phyloP scores from a whole-genome alignment of 2,888 invertebrate genomes.

The Synergus japonicus region DNA sequence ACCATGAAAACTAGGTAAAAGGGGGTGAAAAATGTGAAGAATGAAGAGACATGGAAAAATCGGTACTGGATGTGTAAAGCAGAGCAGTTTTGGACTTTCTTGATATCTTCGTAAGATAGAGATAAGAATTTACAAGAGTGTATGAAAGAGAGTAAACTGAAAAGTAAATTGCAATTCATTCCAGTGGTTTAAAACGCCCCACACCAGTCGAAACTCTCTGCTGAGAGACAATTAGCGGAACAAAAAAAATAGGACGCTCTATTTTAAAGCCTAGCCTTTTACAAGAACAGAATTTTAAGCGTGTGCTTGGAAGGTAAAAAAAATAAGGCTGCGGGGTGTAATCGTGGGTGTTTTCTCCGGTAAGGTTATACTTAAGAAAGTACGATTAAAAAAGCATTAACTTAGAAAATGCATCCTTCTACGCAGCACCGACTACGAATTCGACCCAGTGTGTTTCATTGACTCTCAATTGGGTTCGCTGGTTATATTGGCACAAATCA shows the following conservation, averaged over 20 bases:
- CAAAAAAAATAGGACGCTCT: conserved; percentile 50
- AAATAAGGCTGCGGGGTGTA: conserved; percentile 20
- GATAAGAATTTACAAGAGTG: conserved; percentile 66
- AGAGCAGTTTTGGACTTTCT: conserved; percentile 66
- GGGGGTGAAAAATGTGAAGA: conserved; percentile 45
- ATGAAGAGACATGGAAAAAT: conserved; percentile 45
- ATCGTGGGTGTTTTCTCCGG: conserved; percentile 33
- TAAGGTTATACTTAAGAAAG: conserved; percentile 37
- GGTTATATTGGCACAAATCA: conserved; percentile 20
- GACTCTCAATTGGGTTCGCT: conserved; percentile 13
- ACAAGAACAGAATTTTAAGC: conserved; percentile 56
- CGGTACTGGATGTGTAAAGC: conserved; percentile 44
- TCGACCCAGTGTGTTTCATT: conserved; percentile 21
- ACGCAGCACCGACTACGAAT: conserved; percentile 24
- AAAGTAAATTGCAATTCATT: conserved; percentile 69
- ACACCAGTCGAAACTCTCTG: conserved; percentile 50
- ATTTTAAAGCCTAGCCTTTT: conserved; percentile 59
- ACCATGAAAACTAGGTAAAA: conserved; percentile 45
- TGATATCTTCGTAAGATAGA: conserved; percentile 66
- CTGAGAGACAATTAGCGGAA: conserved; percentile 20
- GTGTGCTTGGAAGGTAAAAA: conserved; percentile 52
- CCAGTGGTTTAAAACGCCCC: conserved; percentile 66
- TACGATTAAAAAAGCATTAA: conserved; percentile 22
- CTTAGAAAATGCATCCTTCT: neutral
- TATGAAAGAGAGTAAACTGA: conserved; percentile 61